Conservation (phyloP, 2,888 invertebrate species). For the Chrysina gloriosa region DNA sequence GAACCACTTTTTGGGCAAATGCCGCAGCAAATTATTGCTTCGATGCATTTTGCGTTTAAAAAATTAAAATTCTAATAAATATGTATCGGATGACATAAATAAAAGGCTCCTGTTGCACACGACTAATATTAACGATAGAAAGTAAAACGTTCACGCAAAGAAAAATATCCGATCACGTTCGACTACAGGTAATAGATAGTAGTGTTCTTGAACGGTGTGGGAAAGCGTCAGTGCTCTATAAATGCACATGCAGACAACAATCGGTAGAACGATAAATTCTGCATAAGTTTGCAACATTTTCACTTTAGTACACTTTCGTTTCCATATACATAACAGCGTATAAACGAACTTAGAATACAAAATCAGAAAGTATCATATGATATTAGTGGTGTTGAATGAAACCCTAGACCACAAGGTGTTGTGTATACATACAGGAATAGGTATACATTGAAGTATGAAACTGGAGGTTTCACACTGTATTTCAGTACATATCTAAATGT, state of each 20-base stretch:
- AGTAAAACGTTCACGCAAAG: slow-evolving; percentile 15
- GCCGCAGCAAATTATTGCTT: not conserved
- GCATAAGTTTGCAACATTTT: slow-evolving; percentile 27
- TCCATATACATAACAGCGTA: slow-evolving; percentile 7
- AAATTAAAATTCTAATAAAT: not conserved
- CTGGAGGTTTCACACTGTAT: too few relatives aligned
- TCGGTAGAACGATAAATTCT: not conserved
- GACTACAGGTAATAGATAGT: not conserved
- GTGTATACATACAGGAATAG: too few relatives aligned
- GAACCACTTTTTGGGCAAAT: not conserved
- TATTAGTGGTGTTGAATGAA: too few relatives aligned
- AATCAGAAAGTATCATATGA: not conserved
- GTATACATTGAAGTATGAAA: too few relatives aligned
- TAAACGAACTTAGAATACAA: not conserved
- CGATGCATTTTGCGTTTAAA: not conserved
- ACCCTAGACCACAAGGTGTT: too few relatives aligned
- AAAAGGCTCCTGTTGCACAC: not conserved
- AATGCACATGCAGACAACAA: slow-evolving; percentile 9
- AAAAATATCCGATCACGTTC: slow-evolving; percentile 25
- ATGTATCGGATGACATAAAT: not conserved
- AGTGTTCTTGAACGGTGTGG: slow-evolving; percentile 9
- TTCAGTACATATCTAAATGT: too few relatives aligned
- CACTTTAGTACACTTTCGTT: slow-evolving; percentile 30
- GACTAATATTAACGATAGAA: slow-evolving; percentile 12
- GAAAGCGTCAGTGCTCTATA: slow-evolving; percentile 25